phyloP scores from a whole-genome alignment of 2,797 vertebrate species.

The Lycodopsis pacificus region DNA sequence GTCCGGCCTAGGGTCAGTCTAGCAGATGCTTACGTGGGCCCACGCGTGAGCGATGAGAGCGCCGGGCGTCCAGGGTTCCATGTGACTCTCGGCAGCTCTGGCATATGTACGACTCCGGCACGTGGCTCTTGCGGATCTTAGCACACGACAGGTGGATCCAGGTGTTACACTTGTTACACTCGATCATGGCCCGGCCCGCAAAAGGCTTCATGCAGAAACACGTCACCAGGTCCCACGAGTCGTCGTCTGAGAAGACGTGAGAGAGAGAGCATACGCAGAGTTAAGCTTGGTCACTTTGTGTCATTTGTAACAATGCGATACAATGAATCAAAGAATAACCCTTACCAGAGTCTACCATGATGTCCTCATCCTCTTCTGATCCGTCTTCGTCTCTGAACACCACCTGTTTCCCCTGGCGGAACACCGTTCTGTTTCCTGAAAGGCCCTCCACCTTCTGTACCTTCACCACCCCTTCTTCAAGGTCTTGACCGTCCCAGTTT shows the following conservation, averaged over 20 bases:
- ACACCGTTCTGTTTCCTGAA: conserved; percentile 89
- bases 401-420: conserved; percentile 97
- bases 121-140: conserved; percentile 97
- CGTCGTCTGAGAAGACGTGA: conserved; percentile 87
- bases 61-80: conserved; percentile 88
- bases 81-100: conserved; percentile 95
- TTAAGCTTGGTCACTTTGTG: not conserved
- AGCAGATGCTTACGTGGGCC: conserved; percentile 92
- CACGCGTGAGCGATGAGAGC: conserved; percentile 94
- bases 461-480: conserved; percentile 80
- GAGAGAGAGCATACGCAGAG: not conserved
- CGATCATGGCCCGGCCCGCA: conserved; percentile 96
- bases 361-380: conserved; percentile 95
- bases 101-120: conserved; percentile 96
- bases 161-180: conserved; percentile 95
- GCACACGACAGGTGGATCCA: conserved; percentile 99
- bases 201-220: conserved; percentile 99
- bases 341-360: conserved; percentile 98
- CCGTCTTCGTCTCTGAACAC: conserved; percentile 97
- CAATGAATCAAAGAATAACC: not conserved
- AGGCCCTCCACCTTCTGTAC: conserved; percentile 80
- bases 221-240: conserved; percentile 98
- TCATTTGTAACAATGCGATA: not conserved
- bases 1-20: conserved; percentile 71
- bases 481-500: conserved; percentile 75